Conservation (phyloP, 2,113 vertebrate species). For the Puntigrus tetrazona region DNA sequence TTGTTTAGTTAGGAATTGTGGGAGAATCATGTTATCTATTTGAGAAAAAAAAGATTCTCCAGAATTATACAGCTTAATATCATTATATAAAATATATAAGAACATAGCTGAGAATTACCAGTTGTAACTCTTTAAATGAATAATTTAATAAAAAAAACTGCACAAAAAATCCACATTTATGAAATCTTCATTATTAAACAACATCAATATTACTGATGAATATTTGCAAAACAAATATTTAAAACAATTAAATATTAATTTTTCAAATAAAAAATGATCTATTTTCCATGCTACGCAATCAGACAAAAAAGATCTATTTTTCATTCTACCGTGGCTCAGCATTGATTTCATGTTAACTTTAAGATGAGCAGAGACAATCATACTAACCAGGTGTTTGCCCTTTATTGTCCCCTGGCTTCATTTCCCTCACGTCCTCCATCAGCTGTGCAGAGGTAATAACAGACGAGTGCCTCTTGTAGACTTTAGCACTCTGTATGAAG, state of each 20-base stretch:
- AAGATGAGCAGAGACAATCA: background rate
- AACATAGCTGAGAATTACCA: background rate
- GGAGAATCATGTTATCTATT: too few species aligned
- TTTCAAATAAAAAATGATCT: background rate
- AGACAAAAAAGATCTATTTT: background rate
- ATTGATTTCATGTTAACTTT: background rate
- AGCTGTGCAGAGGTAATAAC: slow-evolving; percentile 71
- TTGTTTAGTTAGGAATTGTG: too few species aligned
- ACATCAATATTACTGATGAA: background rate
- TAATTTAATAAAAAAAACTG: background rate
- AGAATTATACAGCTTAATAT: too few species aligned
- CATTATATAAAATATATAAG: background rate
- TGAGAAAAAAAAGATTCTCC: too few species aligned
- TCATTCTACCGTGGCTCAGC: background rate
- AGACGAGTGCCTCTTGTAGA: slow-evolving; percentile 73
- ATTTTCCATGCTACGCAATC: background rate
- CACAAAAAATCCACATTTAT: background rate
- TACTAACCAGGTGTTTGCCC: slow-evolving; percentile 52
- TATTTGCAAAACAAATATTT: background rate
- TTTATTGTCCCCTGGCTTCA: slow-evolving; percentile 53
- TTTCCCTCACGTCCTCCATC: slow-evolving; percentile 67
- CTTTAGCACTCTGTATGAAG: slow-evolving; percentile 67
- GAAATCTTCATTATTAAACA: too few species aligned
- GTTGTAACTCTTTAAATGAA: background rate
- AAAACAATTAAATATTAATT: too few species aligned